Conservation (phyloP, 2,888 invertebrate species). For the Aromia moschata region DNA sequence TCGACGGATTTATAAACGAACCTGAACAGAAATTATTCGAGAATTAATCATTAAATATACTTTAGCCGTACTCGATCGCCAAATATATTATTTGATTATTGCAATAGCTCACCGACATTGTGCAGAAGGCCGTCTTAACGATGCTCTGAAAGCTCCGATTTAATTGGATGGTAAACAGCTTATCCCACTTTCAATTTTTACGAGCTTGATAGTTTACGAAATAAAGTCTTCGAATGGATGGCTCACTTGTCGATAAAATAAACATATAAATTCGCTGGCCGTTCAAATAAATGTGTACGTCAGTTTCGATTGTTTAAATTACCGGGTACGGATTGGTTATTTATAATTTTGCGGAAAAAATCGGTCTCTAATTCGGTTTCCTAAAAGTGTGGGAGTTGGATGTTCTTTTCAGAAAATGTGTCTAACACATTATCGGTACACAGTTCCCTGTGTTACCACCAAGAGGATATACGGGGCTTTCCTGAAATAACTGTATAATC, state of each 20-base stretch:
- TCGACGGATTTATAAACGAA: background rate
- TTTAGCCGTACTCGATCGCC: background rate
- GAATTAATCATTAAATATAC: background rate
- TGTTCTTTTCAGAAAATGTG: no score
- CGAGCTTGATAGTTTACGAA: slow-evolving; percentile 2
- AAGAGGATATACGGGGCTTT: no score
- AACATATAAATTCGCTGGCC: slow-evolving; percentile 2
- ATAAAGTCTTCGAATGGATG: slow-evolving; percentile 11
- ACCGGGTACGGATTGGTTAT: no score
- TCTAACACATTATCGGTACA: no score
- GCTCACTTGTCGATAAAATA: slow-evolving; percentile 9
- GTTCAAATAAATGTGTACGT: background rate
- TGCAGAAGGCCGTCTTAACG: background rate
- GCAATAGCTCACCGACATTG: background rate
- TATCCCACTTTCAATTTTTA: slow-evolving; percentile 12
- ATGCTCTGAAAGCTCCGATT: slow-evolving; percentile 3
- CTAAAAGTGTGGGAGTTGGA: no score
- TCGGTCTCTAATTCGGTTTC: no score
- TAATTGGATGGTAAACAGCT: background rate
- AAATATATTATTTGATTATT: slow-evolving; percentile 1
- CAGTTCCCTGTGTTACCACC: no score
- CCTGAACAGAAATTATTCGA: background rate
- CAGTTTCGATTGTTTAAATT: background rate
- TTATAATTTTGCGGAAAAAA: no score
- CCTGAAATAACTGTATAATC: no score